Conservation (phyloP, 1,140 invertebrate species). For the Asbolus verrucosus region DNA sequence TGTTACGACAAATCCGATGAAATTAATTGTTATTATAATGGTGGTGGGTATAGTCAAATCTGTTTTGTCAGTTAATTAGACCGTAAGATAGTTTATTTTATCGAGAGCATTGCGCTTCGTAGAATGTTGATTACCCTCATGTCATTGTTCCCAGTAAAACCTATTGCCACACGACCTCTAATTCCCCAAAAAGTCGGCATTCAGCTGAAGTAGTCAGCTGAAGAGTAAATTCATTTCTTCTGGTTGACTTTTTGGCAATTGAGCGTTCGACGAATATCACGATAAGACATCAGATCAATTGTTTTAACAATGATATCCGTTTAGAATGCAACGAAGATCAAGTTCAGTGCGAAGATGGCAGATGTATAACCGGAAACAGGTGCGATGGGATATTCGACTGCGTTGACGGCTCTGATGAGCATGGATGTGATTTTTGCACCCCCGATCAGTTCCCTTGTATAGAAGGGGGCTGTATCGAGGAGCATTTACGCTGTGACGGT, state of each 20-base stretch:
- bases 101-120: too few relatives aligned
- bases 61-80: background rate
- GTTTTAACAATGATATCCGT: constrained; percentile 9
- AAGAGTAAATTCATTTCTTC: background rate
- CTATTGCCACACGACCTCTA: constrained; percentile 22
- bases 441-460: constrained; percentile 68
- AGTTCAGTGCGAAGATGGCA: constrained; percentile 73
- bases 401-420: constrained; percentile 68
- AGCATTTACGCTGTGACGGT: constrained; percentile 67
- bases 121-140: background rate
- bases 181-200: background rate
- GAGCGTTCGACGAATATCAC: too few relatives aligned
- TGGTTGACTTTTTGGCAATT: background rate
- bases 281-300: too few relatives aligned
- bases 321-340: constrained; percentile 68
- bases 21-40: constrained; percentile 80
- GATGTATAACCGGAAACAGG: constrained; percentile 68
- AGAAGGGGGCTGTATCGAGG: constrained; percentile 68
- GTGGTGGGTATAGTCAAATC: constrained; percentile 34
- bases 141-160: too few relatives aligned
- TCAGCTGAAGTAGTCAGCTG: background rate
- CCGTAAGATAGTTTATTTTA: background rate
- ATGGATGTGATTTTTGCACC: constrained; percentile 62
- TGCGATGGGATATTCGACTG: constrained; percentile 69
- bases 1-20: constrained; percentile 89